A percentile compares a stretch with the other conserved stretches of the same genome.
Conservation (phyloP, 1,140 invertebrate genomes). For the Hyposmocoma kahamanoa region DNA sequence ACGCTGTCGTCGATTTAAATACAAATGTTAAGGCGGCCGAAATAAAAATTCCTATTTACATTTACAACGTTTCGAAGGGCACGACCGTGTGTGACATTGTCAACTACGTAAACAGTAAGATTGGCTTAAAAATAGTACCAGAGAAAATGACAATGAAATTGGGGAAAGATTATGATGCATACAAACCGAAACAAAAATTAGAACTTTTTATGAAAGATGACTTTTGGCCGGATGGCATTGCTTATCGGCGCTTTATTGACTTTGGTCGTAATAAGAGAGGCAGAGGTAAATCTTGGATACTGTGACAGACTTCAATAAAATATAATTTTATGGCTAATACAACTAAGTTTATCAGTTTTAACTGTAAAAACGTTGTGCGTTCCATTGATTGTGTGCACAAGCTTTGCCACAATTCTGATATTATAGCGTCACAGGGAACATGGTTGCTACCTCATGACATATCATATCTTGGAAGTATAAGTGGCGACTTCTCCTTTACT, state of each 20-base stretch:
- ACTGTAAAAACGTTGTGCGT: background rate
- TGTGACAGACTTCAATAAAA: background rate
- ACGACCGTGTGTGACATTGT: slow-evolving; percentile 13
- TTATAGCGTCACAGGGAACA: background rate
- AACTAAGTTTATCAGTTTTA: background rate
- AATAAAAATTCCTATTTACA: too few relatives aligned
- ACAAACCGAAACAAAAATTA: slow-evolving; percentile 19
- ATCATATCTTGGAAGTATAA: background rate
- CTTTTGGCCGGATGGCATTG: slow-evolving; percentile 23
- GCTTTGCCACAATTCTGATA: background rate
- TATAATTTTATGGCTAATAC: background rate
- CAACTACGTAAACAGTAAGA: slow-evolving; percentile 15
- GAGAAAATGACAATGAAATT: slow-evolving; percentile 19
- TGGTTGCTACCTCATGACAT: background rate
- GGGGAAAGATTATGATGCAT: slow-evolving; percentile 14
- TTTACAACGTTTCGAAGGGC: slow-evolving; percentile 14
- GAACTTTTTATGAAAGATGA: slow-evolving; percentile 16
- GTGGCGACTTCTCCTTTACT: background rate
- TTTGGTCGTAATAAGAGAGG: slow-evolving; percentile 7
- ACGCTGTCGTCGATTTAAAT: too few relatives aligned
- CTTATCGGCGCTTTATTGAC: slow-evolving; percentile 13
- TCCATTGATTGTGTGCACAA: background rate
- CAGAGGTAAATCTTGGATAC: background rate
- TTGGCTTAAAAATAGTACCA: slow-evolving; percentile 7
- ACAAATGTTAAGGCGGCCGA: too few relatives aligned